Conservation (phyloP, 1,140 invertebrate species). For the Drosophila obscura region DNA sequence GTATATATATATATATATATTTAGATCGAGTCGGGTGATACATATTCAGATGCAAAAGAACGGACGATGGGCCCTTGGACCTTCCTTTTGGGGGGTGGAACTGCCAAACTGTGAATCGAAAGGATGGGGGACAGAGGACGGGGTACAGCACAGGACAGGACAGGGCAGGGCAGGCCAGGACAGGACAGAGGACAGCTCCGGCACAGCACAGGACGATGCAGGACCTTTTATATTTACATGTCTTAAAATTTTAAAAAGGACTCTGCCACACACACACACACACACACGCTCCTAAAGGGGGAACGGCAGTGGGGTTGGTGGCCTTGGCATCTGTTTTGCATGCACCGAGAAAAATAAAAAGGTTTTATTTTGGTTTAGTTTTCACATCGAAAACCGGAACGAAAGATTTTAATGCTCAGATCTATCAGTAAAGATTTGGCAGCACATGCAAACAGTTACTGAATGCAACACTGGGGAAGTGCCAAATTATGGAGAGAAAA, state of each 20-base stretch:
- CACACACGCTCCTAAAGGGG: background rate
- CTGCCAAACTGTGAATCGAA: conserved; percentile 32
- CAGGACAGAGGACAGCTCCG: conserved; percentile 4
- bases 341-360: conserved; percentile 13
- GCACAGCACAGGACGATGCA: conserved; percentile 64
- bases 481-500: too few species aligned
- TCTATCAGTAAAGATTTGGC: too few species aligned
- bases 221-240: conserved; percentile 83
- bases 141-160: background rate
- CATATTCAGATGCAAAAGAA: conserved; percentile 65
- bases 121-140: background rate
- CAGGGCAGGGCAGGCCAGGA: too few species aligned
- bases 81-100: conserved; percentile 43
- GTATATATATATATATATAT: conserved; percentile 29
- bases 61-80: conserved; percentile 59
- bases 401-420: too few species aligned
- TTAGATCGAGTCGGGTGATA: conserved; percentile 72
- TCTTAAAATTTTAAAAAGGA: conserved; percentile 82
- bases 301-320: conserved; percentile 19
- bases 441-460: too few species aligned
- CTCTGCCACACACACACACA: conserved; percentile 17
- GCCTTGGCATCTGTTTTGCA: conserved; percentile 71
- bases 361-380: background rate
- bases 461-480: too few species aligned
- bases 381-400: background rate